Base-by-base conservation (phyloP, 1,140 invertebrate genomes). In the Agrypnia vestita region DNA sequence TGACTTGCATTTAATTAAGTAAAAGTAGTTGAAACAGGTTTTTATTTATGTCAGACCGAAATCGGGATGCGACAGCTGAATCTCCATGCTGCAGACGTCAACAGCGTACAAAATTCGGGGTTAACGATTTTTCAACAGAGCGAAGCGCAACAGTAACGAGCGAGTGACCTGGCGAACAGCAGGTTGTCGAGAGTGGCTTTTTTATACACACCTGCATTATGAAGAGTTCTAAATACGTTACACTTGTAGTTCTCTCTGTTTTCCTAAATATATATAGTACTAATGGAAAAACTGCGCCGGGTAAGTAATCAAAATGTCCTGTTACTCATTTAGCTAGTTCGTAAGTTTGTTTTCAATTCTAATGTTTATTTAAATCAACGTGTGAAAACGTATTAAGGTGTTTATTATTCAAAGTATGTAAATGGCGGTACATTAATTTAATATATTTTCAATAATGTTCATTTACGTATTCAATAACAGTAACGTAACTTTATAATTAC, bases 241-340 rank as follows among this genome's bases (percentile, higher is more conserved):
- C 6, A 35, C 6, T 35, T 35, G 25, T 35, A 10, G 15, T 61
- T 17, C 12, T 19, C 15, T 11, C 1, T 12, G 15, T 19, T 11
- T 12, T 61, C 59, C 12, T 17, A 19, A 67, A 56, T n/a, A 19
- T 73, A 17, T 4, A 0, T 3, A 21, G 62, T 13, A 13, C 21
- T 17, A 3, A 53, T 17, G 76, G 75, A 3, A 82, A 80, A 80
- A 82, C 81, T 47, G 81, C 81, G 15, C 78, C 78, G 43, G 81
- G 81, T 82, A 47, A 82, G 81, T 76, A 6, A 35, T 35, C n/a
- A 51, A n/a, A 51, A 51, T 51, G 49, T 51, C 51, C 51, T 12
- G 12, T 53, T 17, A 35, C 6, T 35, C 1, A 35, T 35, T 35
- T 35, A 35, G 25, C 25, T 6, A 35, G 6, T 35, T 35, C 1